phyloP scores from a whole-genome alignment of 2,888 invertebrate genomes.

The Quadroppia sp. region DNA sequence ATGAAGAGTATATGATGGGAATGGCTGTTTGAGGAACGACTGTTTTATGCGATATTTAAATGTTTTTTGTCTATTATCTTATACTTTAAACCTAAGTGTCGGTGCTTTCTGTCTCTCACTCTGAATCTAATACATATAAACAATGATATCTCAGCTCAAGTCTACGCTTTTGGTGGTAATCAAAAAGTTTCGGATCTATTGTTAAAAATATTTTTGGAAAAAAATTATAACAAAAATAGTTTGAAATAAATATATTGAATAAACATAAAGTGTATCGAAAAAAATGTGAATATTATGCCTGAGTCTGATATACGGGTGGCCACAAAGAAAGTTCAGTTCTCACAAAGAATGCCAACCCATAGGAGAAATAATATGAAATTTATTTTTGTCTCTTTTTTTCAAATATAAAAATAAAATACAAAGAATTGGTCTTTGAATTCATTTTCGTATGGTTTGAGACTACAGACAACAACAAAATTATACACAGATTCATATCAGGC shows the following conservation, averaged over 20 bases:
- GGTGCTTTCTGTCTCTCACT: not conserved
- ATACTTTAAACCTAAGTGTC: not conserved
- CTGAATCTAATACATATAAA: not conserved
- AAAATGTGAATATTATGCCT: not conserved
- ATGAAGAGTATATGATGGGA: not conserved
- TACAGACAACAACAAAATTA: not conserved
- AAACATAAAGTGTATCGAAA: not conserved
- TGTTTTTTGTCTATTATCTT: conserved; percentile 7
- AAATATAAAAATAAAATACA: no score
- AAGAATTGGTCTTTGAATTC: not conserved
- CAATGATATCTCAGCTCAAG: not conserved
- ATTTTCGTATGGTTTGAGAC: not conserved
- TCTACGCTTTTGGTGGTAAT: not conserved
- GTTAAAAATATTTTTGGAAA: not conserved
- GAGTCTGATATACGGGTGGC: conserved; percentile 14
- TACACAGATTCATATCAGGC: not conserved
- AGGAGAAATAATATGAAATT: not conserved
- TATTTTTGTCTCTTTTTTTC: not conserved
- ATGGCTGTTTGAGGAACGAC: not conserved
- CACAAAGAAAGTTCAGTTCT: not conserved
- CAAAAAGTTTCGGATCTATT: conserved; percentile 1
- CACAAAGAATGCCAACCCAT: not conserved
- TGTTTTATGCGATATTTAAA: not conserved
- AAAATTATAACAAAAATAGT: not conserved
- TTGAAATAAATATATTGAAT: conserved; percentile 5